Evolutionary conservation across 1,140 invertebrate genomes (phyloP).

Genomic region (Epicauta chinensis): DNA sequence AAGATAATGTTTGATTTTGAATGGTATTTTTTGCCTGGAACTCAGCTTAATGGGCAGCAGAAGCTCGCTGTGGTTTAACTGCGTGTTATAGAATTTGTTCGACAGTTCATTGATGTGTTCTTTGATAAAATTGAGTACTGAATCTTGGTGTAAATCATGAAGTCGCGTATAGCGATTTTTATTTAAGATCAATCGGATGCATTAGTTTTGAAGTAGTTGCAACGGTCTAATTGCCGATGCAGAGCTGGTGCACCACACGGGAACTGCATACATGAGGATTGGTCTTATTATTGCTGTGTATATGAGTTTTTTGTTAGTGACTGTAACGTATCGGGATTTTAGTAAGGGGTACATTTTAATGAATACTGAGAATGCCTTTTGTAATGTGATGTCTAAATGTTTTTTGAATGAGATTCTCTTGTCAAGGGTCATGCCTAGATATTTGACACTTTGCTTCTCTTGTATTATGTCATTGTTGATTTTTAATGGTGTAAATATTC

Average conservation of each 20-base stretch:
- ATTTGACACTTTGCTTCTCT: neutral
- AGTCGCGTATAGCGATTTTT: too few relatives aligned
- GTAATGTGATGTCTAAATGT: neutral
- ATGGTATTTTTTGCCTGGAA: too few relatives aligned
- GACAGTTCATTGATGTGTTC: too few relatives aligned
- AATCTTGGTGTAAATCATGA: too few relatives aligned
- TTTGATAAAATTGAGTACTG: too few relatives aligned
- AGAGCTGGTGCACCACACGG: neutral
- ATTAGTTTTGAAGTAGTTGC: neutral
- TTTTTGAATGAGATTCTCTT: neutral
- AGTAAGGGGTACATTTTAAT: conserved; percentile 1
- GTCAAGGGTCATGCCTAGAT: conserved; percentile 8
- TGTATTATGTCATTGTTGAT: neutral
- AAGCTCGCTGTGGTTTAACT: too few relatives aligned
- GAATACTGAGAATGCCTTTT: neutral
- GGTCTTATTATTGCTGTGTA: neutral
- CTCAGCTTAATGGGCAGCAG: too few relatives aligned
- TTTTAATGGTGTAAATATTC: neutral
- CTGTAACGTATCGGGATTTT: neutral
- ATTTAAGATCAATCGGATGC: neutral
- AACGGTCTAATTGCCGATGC: neutral
- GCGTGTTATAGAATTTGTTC: too few relatives aligned
- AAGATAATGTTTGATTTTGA: too few relatives aligned
- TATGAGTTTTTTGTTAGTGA: neutral
- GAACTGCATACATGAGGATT: neutral